Evolutionary conservation across 1,140 invertebrate genomes (phyloP).

Genomic region (Potamilus streckersoni): DNA sequence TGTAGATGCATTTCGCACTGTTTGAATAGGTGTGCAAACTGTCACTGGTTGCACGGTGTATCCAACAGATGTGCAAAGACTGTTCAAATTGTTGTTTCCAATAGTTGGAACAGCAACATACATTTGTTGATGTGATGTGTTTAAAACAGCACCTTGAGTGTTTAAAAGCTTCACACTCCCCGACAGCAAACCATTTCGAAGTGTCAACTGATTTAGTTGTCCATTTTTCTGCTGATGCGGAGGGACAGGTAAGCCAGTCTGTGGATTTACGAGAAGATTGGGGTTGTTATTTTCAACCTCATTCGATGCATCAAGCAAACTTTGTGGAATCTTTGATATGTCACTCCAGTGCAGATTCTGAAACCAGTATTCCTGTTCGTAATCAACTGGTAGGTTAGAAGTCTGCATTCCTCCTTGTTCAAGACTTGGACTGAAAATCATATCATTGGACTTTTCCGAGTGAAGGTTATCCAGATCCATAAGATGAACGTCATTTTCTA

Average conservation of each 20-base stretch:
- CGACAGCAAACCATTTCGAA: slow-evolving; percentile 22
- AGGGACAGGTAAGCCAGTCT: slow-evolving; percentile 62
- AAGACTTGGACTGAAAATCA: neutral
- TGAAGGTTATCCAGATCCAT: slow-evolving; percentile 26
- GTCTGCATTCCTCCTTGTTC: no score
- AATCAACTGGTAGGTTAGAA: no score
- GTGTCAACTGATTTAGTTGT: slow-evolving; percentile 23
- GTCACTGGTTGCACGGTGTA: slow-evolving; percentile 42
- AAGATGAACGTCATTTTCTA: slow-evolving; percentile 27
- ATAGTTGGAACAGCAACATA: slow-evolving; percentile 25
- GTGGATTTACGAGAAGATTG: slow-evolving; percentile 66
- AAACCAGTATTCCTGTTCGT: slow-evolving; percentile 34
- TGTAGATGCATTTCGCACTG: slow-evolving; percentile 23
- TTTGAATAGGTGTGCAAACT: slow-evolving; percentile 30
- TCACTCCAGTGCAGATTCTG: slow-evolving; percentile 42
- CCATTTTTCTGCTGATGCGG: slow-evolving; percentile 18
- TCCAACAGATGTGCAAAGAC: slow-evolving; percentile 7
- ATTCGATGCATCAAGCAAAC: slow-evolving; percentile 40
- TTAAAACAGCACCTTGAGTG: slow-evolving; percentile 45
- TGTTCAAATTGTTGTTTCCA: no score
- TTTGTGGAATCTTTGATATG: slow-evolving; percentile 38
- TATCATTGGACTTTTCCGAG: slow-evolving; percentile 28
- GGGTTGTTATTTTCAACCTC: slow-evolving; percentile 57
- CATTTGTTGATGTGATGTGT: slow-evolving; percentile 43
- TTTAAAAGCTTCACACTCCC: slow-evolving; percentile 48